Evolutionary conservation across 2,797 vertebrate genomes (phyloP).

Genomic region (Thamnophis elegans): DNA sequence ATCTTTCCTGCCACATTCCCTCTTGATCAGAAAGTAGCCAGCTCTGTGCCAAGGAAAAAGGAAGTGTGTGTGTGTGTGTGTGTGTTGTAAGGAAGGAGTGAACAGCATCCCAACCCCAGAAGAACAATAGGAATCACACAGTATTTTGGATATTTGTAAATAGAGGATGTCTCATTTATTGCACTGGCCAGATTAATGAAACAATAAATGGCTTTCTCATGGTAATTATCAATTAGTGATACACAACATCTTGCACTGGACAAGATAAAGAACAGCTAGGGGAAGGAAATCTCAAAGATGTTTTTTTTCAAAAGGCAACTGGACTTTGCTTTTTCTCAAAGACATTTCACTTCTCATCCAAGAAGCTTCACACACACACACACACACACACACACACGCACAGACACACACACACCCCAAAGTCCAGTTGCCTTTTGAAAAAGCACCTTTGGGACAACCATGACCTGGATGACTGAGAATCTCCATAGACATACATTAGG

Average conservation of each 20-base stretch:
- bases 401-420: too few relatives aligned
- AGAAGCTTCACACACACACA: too few relatives aligned
- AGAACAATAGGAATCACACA: rapidly evolving
- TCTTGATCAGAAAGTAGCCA: not conserved
- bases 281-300: not conserved
- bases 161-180: too few relatives aligned
- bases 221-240: not conserved
- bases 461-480: not conserved
- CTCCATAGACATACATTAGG: not conserved
- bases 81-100: not conserved
- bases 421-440: not conserved
- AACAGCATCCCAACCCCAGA: conserved; percentile 1
- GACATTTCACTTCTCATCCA: not conserved
- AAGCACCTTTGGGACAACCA: not conserved
- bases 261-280: not conserved
- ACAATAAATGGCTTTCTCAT: not conserved
- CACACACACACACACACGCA: too few relatives aligned
- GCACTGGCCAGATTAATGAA: not conserved
- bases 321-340: too few relatives aligned
- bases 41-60: rapidly evolving
- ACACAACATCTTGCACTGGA: not conserved
- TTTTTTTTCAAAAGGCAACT: not conserved
- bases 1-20: rapidly evolving
- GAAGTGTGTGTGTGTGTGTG: not conserved
- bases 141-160: not conserved